Evolutionary conservation across 2,888 invertebrate genomes (phyloP), one percentile per base, ranked within the genome.

Genomic region (Sinhomidia bicolor): DNA sequence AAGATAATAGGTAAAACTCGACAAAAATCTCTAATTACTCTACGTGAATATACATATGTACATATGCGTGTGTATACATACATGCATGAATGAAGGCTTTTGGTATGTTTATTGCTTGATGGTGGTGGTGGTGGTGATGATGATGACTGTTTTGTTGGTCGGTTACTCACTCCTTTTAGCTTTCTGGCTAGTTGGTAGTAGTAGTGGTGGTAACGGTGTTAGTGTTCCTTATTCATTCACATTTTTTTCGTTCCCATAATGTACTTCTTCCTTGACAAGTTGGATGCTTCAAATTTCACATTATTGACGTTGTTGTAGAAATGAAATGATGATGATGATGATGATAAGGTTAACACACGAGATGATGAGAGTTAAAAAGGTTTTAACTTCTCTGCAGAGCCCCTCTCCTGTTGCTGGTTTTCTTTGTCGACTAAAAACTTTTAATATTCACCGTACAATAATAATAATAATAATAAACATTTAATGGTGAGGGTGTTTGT

Each of bases 1-100:
- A 29, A 82, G 82, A 87, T 85, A 85, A 87, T 81, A 81, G 36
- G 41, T 32, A 26, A 76, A 36, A 10, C 65, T 65, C 17, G 10
- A 71, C 41, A 71, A 44, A 51, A 76, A 62, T 65, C 29, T 85
- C 85, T 85, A 85, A 85, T 85, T 85, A 65, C n/a, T n/a, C 65
- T 65, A 5, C 17, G 17, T 26, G n/a, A 20, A 60, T 60, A 23
- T 17, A 54, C 3, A 20, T 7, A 17, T 7, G 2, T 14, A 20
- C n/a, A 20, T 17, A 29, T 12, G 29, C 1, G 29, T 36, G 9
- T 65, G 32, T 32, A 65, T 17, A 17, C 57, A 65, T 14, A 10
- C 60, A 29, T 60, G 5, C 12, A 12, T 4, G 14, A 12, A 14
- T 60, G 14, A 17, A n/a, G n/a, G n/a, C n/a, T n/a, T n/a, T n/a